phyloP scores from a whole-genome alignment of 2,888 invertebrate genomes.

The Ornithoptera priamus region DNA sequence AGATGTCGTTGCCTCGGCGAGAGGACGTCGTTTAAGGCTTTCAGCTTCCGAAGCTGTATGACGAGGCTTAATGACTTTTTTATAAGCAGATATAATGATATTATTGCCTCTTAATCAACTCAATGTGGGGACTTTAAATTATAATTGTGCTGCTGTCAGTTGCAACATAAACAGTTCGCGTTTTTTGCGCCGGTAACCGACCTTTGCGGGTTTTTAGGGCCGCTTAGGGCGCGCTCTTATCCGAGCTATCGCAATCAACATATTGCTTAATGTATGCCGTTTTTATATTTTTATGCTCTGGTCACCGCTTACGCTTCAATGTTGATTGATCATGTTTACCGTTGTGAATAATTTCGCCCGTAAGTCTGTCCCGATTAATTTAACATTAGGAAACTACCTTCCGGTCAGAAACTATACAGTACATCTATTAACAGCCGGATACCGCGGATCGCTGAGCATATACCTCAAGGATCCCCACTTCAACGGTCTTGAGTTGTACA shows the following conservation, averaged over 20 bases:
- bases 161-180: conserved; percentile 33
- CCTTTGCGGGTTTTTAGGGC: conserved; percentile 34
- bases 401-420: too few relatives aligned
- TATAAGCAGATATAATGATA: conserved; percentile 50
- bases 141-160: conserved; percentile 39
- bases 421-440: too few relatives aligned
- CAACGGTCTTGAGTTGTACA: too few relatives aligned
- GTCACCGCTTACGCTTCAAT: background rate
- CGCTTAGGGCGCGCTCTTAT: conserved; percentile 25
- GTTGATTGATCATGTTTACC: conserved; percentile 1
- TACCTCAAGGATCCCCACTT: too few relatives aligned
- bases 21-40: conserved; percentile 21
- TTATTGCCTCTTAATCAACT: conserved; percentile 71
- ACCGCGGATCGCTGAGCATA: too few relatives aligned
- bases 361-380: background rate
- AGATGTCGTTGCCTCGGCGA: conserved; percentile 1
- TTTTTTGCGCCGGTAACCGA: conserved; percentile 36
- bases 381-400: background rate
- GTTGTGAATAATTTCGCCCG: background rate
- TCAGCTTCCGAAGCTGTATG: conserved; percentile 1
- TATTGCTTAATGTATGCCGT: conserved; percentile 10
- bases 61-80: conserved; percentile 29
- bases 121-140: conserved; percentile 57
- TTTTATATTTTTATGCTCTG: background rate
- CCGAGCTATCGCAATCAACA: conserved; percentile 7